Evolutionary conservation across 2,888 invertebrate species (phyloP).

Genomic region (Aspidiotus rigidus): DNA sequence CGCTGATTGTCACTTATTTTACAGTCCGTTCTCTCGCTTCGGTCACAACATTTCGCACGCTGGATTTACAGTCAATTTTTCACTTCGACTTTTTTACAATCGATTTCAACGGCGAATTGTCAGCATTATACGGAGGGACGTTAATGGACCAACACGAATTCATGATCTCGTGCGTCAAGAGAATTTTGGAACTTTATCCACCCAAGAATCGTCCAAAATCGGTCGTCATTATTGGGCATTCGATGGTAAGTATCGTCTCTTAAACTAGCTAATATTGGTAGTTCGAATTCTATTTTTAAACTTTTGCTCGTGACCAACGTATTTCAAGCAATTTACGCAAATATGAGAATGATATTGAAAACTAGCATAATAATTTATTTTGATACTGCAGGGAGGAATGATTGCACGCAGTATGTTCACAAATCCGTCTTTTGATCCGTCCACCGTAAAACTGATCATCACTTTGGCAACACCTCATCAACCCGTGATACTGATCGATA

Average conservation of each 20-base stretch:
- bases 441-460: conserved; percentile 58
- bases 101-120: conserved; percentile 81
- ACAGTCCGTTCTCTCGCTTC: conserved; percentile 82
- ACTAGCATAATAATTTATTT: too few species aligned
- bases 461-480: conserved; percentile 77
- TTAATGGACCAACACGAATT: conserved; percentile 66
- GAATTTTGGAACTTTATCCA: conserved; percentile 66
- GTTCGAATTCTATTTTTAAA: too few species aligned
- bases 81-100: conserved; percentile 90
- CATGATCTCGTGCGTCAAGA: conserved; percentile 58
- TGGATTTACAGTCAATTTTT: conserved; percentile 55
- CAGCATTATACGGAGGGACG: conserved; percentile 76
- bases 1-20: conserved; percentile 37
- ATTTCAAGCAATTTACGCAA: too few species aligned
- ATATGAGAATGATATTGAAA: too few species aligned
- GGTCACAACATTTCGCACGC: conserved; percentile 73
- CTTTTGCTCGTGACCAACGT: too few species aligned
- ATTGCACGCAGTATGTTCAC: conserved; percentile 66
- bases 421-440: conserved; percentile 50
- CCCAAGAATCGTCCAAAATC: conserved; percentile 49
- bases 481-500: conserved; percentile 66
- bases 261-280: background rate
- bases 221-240: conserved; percentile 85
- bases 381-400: conserved; percentile 60
- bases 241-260: conserved; percentile 59